These are phyloP conservation scores for Eueides isabella DNA, from an alignment of 1,140 invertebrate genomes.

Conservation along the genomic window DNA sequence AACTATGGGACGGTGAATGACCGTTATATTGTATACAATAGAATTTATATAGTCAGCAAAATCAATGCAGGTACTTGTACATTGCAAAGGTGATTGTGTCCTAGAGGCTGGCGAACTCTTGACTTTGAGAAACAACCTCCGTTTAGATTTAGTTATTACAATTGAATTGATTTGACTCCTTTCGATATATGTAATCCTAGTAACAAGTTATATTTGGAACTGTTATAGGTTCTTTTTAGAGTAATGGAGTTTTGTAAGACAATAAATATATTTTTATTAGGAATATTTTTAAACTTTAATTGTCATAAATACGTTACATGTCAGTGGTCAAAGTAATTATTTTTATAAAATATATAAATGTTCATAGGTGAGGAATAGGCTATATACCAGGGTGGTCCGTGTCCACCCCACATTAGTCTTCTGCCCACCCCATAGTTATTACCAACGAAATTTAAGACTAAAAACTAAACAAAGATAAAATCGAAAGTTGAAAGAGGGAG, in stretches of 20 bases:
- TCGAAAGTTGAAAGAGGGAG: too few relatives aligned
- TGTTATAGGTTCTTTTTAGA: neutral
- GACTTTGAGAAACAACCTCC: conserved; percentile 55
- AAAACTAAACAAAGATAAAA: too few relatives aligned
- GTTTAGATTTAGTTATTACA: conserved; percentile 34
- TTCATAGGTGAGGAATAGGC: too few relatives aligned
- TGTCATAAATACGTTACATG: too few relatives aligned
- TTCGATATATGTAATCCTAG: neutral
- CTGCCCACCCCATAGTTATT: too few relatives aligned
- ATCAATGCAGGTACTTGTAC: neutral
- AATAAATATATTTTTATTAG: too few relatives aligned
- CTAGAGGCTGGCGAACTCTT: conserved; percentile 47
- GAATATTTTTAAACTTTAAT: too few relatives aligned
- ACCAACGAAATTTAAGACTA: too few relatives aligned
- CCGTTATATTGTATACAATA: conserved; percentile 42
- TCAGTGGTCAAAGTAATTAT: too few relatives aligned
- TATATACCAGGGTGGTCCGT: too few relatives aligned
- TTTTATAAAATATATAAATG: too few relatives aligned
- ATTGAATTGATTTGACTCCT: conserved; percentile 1
- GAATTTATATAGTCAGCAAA: conserved; percentile 42
- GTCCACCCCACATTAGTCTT: too few relatives aligned
- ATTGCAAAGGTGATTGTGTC: conserved; percentile 31
- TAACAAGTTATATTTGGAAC: neutral
- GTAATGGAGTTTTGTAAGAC: neutral
- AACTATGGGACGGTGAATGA: conserved; percentile 29